Base-by-base conservation (phyloP, 2,113 vertebrate genomes). In the Centropus unirufus region DNA sequence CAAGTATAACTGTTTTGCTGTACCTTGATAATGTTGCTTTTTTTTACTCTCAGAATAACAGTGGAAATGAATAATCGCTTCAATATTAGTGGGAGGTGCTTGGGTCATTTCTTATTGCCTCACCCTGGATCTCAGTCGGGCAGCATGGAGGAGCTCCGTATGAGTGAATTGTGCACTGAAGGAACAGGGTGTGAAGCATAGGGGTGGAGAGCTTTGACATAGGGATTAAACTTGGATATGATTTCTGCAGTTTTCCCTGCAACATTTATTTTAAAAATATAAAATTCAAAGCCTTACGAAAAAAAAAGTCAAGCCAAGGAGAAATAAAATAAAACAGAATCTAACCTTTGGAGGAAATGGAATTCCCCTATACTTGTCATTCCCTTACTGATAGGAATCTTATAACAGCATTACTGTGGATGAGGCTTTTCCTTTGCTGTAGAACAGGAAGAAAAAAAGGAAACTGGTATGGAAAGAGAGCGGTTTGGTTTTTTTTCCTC, bases 111-210 rank as follows among this genome's bases (percentile, higher is more conserved):
- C 66, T 96, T 44, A 40, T 59, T 80, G 58, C 52, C 29, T 36
- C 76, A 30, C 63, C 19, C 12, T 30, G 34, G 7, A 24, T 90
- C 61, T 88, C 72, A 36, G 55, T 2, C n/a, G 80, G 72, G 67
- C 0, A 0, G 23, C 32, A 3, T 1, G 2, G 40, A 69, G 40
- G 16, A 83, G 46, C 69, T 77, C 39, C 19, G 55, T 14, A 39
- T 2, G 17, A 93, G 12, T 4, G 4, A 61, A 49, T 16, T 0
- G 0, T 57, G 32, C 34, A 8, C 36, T 0, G 0, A 83, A 39
- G 5, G 8, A 83, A 51, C 22, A 63, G n/a, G 0, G 1, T 1
- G 3, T 62, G 44, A 51, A 58, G 23, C 32, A 24, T 8, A 29
- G 63, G 22, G 11, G 5, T 42, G 34, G 42, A 67, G 64, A 21